Conservation (phyloP, 2,113 vertebrate species). For the Saccopteryx leptura region DNA sequence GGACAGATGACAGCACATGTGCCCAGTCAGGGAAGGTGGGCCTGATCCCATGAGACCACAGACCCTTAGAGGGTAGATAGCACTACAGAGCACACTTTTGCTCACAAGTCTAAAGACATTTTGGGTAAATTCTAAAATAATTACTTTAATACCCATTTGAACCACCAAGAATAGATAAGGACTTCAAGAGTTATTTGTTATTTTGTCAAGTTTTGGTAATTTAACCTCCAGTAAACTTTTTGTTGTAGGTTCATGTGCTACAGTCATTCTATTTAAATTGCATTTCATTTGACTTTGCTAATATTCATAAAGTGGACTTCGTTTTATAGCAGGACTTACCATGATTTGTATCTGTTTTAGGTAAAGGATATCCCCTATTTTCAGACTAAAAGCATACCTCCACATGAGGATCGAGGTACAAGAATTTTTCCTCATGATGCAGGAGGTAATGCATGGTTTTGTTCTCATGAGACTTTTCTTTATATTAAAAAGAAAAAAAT, state of each 20-base stretch:
- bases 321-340: constrained; percentile 61
- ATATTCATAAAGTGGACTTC: constrained; percentile 35
- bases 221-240: constrained; percentile 46
- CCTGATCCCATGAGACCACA: neutral
- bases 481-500: constrained; percentile 2
- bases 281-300: constrained; percentile 60
- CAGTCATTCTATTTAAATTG: constrained; percentile 48
- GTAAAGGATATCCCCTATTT: constrained; percentile 97
- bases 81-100: neutral
- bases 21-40: neutral
- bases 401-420: constrained; percentile 92
- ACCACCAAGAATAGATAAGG: constrained; percentile 41
- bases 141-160: constrained; percentile 31
- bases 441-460: constrained; percentile 86
- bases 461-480: neutral
- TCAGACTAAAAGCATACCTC: constrained; percentile 95
- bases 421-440: constrained; percentile 92
- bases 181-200: neutral
- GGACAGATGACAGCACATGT: neutral
- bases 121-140: constrained; percentile 33
- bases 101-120: constrained; percentile 34
- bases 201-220: constrained; percentile 56
- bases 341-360: constrained; percentile 84
- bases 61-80: neutral
- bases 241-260: constrained; percentile 1